Base-by-base conservation (phyloP, 1,140 invertebrate species). In the Macrobrachium nipponense region DNA sequence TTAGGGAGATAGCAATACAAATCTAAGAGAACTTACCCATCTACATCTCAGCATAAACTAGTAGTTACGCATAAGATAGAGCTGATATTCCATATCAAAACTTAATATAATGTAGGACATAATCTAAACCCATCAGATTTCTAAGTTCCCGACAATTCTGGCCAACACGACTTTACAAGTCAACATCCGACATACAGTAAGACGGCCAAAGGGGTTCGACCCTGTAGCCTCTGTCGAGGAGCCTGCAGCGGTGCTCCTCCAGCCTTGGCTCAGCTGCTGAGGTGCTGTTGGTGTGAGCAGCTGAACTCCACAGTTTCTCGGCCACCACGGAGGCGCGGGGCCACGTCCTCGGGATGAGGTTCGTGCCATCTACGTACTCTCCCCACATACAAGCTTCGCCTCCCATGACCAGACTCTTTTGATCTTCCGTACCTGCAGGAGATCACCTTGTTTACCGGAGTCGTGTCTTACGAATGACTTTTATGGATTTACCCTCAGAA, bases 381-480 rank as follows among this genome's bases (percentile, higher is more conserved):
- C 94, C 94, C 97, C 97, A 98, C 94, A 98, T 96, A 89, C 96
- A 97, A 5, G 96, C 95, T 91, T 98, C 97, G 2, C 97, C 97
- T 11, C 97, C 97, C n/a, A 97, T 90, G 5, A 94, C 91, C 59
- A 89, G 58, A 15, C 79, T 64, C 70, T 89, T 87, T 66, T 90
- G 89, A 2, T 15, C 60, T 8, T 70, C 75, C 4, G 88, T 87
- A 6, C 88, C 88, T 88, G 83, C 15, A 23, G 79, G 80, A 61
- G 20, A n/a, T 36, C 14, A 36, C 27, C 27, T 20, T 51, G 51
- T 51, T 12, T 51, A 10, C 5, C 7, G 12, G 51, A 12, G 51
- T 2, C 12, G 51, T 51, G 3, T 12, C 12, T 51, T 51, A 51
- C 27, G 27, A 36, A 36, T 36, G 27, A 36, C 27, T 2, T n/a